A percentile compares a stretch with the other conserved stretches of the same genome.
phyloP scores from a whole-genome alignment of 2,113 vertebrate genomes.

The Psettodes erumei region DNA sequence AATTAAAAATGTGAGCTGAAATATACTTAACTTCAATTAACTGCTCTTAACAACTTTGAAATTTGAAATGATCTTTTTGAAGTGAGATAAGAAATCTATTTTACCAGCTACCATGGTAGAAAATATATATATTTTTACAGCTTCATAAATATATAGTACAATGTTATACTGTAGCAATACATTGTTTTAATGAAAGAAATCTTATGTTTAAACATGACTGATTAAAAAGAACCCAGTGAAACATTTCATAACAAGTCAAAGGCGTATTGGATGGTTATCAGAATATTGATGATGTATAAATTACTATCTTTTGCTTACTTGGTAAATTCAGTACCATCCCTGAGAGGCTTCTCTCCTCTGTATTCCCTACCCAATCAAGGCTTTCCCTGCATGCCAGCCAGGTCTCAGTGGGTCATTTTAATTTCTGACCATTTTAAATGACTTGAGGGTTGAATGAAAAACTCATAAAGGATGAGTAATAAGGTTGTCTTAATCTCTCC shows the following conservation, averaged over 20 bases:
- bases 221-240: slow-evolving; percentile 34
- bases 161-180: slow-evolving; percentile 33
- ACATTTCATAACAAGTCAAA: slow-evolving; percentile 43
- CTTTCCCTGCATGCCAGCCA: background rate
- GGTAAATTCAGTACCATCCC: slow-evolving; percentile 24
- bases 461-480: background rate
- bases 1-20: slow-evolving; percentile 56
- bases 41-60: slow-evolving; percentile 39
- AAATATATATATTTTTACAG: background rate
- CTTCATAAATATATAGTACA: background rate
- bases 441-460: slow-evolving; percentile 6
- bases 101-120: slow-evolving; percentile 32
- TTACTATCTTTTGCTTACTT: slow-evolving; percentile 39
- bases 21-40: slow-evolving; percentile 45
- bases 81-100: slow-evolving; percentile 49
- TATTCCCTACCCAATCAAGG: slow-evolving; percentile 12
- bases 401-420: slow-evolving; percentile 23
- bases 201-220: slow-evolving; percentile 18
- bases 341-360: background rate
- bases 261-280: slow-evolving; percentile 21
- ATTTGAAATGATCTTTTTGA: slow-evolving; percentile 46
- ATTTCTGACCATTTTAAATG: slow-evolving; percentile 1
- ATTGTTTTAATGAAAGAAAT: background rate
- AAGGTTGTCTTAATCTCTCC: background rate
- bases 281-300: slow-evolving; percentile 45